Conservation (phyloP, 37 sponge, comb jelly and placozoan species). For the Amphimedon queenslandica region DNA sequence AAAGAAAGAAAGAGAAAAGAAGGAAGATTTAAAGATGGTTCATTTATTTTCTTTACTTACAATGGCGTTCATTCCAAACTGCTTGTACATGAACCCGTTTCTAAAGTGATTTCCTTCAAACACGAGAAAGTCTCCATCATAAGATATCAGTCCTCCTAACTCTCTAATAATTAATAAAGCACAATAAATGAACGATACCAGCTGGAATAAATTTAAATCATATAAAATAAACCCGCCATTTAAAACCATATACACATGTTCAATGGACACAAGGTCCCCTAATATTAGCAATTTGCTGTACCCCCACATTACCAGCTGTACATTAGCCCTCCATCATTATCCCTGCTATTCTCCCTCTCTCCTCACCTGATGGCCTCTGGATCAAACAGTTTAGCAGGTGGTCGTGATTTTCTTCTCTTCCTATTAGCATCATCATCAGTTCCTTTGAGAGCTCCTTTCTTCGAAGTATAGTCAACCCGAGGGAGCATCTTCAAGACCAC, state of each 20-base stretch:
- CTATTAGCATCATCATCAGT: slow-evolving; percentile 13
- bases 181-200: too few species aligned
- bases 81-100: slow-evolving; percentile 95
- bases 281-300: too few species aligned
- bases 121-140: slow-evolving; percentile 83
- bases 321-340: too few species aligned
- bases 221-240: too few species aligned
- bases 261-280: too few species aligned
- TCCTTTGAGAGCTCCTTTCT: slow-evolving; percentile 51
- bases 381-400: slow-evolving; percentile 86
- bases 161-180: slow-evolving; percentile 28
- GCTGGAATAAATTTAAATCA: too few species aligned
- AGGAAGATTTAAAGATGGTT: background rate
- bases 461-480: slow-evolving; percentile 85
- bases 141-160: slow-evolving; percentile 72
- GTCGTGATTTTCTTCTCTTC: slow-evolving; percentile 36
- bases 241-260: too few species aligned
- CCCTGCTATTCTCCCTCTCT: too few species aligned
- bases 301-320: too few species aligned
- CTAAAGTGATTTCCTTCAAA: slow-evolving; percentile 90
- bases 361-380: slow-evolving; percentile 67
- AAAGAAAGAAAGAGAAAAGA: background rate
- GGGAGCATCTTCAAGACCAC: slow-evolving; percentile 87
- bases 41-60: slow-evolving; percentile 29
- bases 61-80: slow-evolving; percentile 81